Percentiles rank a stretch among this genome's conserved stretches.
These are phyloP conservation scores for Menura novaehollandiae DNA, from an alignment of 2,113 vertebrate species.

Conservation along the genomic window DNA sequence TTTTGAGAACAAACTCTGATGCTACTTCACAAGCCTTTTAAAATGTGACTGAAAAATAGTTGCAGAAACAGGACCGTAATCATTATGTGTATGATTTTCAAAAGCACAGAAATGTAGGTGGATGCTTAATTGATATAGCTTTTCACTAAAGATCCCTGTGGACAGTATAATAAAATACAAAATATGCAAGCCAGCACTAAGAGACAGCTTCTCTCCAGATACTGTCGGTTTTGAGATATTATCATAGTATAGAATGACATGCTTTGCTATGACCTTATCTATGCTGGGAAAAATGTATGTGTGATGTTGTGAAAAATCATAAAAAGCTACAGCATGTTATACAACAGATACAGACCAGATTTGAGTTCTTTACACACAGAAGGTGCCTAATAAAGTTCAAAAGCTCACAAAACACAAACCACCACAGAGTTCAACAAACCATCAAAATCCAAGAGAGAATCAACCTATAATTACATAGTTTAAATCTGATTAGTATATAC, in stretches of 20 bases:
- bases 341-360: background rate
- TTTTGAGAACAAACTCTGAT: background rate
- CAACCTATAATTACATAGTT: background rate
- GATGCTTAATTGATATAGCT: rapidly evolving
- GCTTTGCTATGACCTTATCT: background rate
- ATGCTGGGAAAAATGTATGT: background rate
- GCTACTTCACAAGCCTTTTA: background rate
- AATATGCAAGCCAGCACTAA: background rate
- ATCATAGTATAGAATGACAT: background rate
- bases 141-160: background rate
- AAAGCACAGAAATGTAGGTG: background rate
- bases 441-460: background rate
- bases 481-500: background rate
- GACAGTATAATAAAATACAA: background rate
- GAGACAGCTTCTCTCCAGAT: background rate
- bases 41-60: background rate
- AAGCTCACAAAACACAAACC: background rate
- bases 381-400: background rate
- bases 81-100: background rate
- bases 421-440: background rate
- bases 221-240: background rate
- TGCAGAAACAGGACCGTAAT: background rate
- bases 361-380: background rate
- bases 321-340: background rate
- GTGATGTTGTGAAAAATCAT: background rate